Evolutionary conservation across 35 echinoderm and acorn worm species (phyloP).

Genomic region (Acanthaster planci): DNA sequence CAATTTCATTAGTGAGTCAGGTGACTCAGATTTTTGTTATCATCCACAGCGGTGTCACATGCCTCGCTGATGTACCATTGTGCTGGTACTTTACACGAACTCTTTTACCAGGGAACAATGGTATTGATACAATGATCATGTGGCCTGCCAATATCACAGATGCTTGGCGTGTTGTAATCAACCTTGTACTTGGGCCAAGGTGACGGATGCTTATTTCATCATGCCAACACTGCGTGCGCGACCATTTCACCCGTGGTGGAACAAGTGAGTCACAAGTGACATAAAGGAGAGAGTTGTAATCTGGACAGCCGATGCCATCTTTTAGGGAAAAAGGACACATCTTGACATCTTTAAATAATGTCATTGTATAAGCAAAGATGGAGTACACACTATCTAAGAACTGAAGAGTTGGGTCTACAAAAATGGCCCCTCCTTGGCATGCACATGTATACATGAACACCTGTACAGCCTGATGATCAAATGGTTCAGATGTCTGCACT

Average conservation of each 20-base stretch:
- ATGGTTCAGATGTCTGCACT: too few species aligned
- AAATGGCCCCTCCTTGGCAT: too few species aligned
- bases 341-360: background rate
- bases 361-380: background rate
- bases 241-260: too few species aligned
- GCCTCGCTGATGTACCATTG: background rate
- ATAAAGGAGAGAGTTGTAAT: too few species aligned
- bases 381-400: too few species aligned
- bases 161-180: background rate
- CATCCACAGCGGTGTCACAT: background rate
- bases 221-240: too few species aligned
- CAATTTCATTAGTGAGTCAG: background rate
- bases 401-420: too few species aligned
- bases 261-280: background rate
- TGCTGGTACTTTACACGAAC: background rate
- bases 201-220: background rate
- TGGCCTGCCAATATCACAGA: background rate
- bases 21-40: background rate
- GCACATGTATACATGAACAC: too few species aligned
- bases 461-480: too few species aligned
- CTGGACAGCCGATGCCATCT: too few species aligned
- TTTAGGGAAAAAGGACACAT: background rate
- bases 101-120: background rate
- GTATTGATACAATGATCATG: slow-evolving; percentile 13
- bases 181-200: background rate